Evolutionary conservation across 1,140 invertebrate species (phyloP).

Genomic region (Sarcophaga bullata): DNA sequence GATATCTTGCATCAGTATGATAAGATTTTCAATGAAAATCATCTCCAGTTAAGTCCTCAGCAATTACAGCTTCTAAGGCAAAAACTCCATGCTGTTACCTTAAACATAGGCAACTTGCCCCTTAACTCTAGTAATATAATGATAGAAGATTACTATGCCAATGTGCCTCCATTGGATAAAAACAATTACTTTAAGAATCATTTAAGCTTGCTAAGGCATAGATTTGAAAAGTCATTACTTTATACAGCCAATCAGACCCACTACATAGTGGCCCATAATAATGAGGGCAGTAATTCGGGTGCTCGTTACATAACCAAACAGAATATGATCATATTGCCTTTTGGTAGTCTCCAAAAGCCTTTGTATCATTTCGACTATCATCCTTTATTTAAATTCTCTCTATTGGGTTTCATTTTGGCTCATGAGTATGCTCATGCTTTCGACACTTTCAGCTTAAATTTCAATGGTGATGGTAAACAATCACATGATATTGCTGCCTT

Average conservation of each 20-base stretch:
- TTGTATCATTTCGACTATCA: constrained; percentile 46
- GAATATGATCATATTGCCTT: constrained; percentile 51
- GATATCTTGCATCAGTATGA: too few relatives aligned
- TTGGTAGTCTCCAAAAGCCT: constrained; percentile 50
- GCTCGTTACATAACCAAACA: constrained; percentile 45
- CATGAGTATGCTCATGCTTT: constrained; percentile 57
- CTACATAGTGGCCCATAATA: neutral
- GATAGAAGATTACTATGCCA: neutral
- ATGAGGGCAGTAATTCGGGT: neutral
- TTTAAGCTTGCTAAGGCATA: neutral
- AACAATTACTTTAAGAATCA: constrained; percentile 8
- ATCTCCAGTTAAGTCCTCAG: neutral
- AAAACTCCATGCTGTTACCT: neutral
- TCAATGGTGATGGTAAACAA: constrained; percentile 45
- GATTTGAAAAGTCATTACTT: neutral
- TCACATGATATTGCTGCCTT: constrained; percentile 26
- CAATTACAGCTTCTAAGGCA: neutral
- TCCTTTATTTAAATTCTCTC: constrained; percentile 50
- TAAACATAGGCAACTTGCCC: constrained; percentile 4
- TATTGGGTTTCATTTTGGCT: constrained; percentile 53
- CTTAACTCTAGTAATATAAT: neutral
- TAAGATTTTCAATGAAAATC: neutral
- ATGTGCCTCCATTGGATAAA: neutral
- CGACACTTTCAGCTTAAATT: constrained; percentile 30
- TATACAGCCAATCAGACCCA: neutral